A percentile compares a stretch with the other conserved stretches of the same genome.
phyloP scores from a whole-genome alignment of 92 coral and sea anemone genomes.

The Porites divaricata region DNA sequence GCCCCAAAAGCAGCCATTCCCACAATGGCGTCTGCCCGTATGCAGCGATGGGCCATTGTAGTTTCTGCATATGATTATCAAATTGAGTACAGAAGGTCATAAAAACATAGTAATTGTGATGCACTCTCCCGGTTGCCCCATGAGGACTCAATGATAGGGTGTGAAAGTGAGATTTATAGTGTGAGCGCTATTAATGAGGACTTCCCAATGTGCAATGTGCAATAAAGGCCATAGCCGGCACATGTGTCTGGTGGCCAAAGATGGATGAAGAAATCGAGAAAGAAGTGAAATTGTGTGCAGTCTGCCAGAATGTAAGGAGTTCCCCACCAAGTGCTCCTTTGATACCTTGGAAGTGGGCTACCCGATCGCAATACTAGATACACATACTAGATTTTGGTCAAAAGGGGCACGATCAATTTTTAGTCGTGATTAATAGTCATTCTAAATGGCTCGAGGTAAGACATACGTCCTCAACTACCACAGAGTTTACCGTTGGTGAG shows the following conservation, averaged over 20 bases:
- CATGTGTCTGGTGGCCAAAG: slow-evolving; percentile 57
- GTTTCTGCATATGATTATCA: slow-evolving; percentile 61
- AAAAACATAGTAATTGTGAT: slow-evolving; percentile 19
- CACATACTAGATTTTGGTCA: slow-evolving; percentile 2
- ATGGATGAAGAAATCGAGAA: slow-evolving; percentile 60
- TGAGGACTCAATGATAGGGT: too few relatives aligned
- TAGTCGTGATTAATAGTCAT: slow-evolving; percentile 45
- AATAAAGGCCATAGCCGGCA: background rate
- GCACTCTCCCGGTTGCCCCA: too few relatives aligned
- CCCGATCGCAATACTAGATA: too few relatives aligned
- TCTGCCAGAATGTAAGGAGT: slow-evolving; percentile 49
- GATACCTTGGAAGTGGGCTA: slow-evolving; percentile 48
- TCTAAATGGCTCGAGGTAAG: slow-evolving; percentile 59
- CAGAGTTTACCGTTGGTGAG: slow-evolving; percentile 33
- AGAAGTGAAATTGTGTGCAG: background rate
- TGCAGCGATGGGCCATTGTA: slow-evolving; percentile 61
- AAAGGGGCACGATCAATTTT: too few relatives aligned
- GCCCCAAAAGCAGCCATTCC: slow-evolving; percentile 60
- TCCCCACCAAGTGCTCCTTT: slow-evolving; percentile 54
- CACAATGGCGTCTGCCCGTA: slow-evolving; percentile 59
- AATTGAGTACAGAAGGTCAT: slow-evolving; percentile 39
- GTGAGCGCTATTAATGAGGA: too few relatives aligned
- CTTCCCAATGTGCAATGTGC: too few relatives aligned
- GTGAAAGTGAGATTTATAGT: too few relatives aligned
- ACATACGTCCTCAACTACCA: slow-evolving; percentile 53